Conservation (phyloP, 2,113 vertebrate species). For the Willisornis vidua region DNA sequence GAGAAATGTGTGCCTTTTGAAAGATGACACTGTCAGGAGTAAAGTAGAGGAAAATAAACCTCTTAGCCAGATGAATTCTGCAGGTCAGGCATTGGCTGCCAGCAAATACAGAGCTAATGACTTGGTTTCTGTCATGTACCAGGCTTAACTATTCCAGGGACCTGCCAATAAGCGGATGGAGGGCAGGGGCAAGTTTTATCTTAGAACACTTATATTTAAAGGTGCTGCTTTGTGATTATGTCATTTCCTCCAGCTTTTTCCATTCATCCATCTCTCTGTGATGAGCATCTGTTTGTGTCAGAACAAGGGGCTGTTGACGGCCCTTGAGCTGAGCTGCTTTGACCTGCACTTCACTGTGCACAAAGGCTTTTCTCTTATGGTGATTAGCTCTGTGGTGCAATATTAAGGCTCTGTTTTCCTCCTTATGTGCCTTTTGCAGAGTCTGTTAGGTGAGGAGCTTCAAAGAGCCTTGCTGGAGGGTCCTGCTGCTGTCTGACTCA, state of each 20-base stretch:
- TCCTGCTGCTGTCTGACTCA: neutral
- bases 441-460: neutral
- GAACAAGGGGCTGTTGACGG: constrained; percentile 43
- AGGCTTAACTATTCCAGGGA: neutral
- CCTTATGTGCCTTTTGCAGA: neutral
- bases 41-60: constrained; percentile 25
- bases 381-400: constrained; percentile 11
- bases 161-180: neutral
- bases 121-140: constrained; percentile 16
- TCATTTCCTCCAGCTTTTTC: neutral
- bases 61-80: constrained; percentile 24
- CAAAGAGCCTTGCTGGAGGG: neutral
- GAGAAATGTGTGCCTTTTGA: neutral
- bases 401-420: neutral
- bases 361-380: neutral
- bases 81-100: constrained; percentile 5
- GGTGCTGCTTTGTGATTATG: constrained; percentile 26
- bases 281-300: constrained; percentile 45
- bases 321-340: constrained; percentile 22
- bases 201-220: constrained; percentile 5
- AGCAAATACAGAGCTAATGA: constrained; percentile 4
- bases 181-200: constrained; percentile 25
- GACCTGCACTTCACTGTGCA: constrained; percentile 23
- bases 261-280: neutral
- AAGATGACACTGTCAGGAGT: neutral